Base-by-base conservation (phyloP, 2,113 vertebrate genomes). In the Amblyopsis rosae region DNA sequence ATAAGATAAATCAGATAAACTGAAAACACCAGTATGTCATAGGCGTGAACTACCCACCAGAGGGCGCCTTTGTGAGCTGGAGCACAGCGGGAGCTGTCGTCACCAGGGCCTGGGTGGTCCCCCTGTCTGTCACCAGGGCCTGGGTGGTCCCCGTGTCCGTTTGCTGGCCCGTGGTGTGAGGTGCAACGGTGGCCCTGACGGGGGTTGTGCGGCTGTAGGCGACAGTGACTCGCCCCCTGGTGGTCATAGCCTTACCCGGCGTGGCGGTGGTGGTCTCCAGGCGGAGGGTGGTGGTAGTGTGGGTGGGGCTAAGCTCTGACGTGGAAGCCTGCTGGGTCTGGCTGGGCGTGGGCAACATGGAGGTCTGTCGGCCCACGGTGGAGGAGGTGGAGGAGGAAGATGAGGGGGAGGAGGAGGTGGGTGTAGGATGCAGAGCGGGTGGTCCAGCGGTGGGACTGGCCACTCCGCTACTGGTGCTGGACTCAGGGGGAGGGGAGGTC, bases 231-330 rank as follows among this genome's bases (percentile, higher is more conserved):
- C 55, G 68, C 12, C 51, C 35, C 15, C 55, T 62, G 1, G 60
- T 65, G n/a, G 75, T 45, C 0, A 83, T 85, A 50, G 84, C 83
- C 54, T 60, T 59, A n/a, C 62, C 77, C 12, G 57, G 66, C 13
- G 83, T 61, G 66, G 66, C 67, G 0, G 87, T 77, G 75, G 82
- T 91, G 1, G 86, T 86, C 60, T 90, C 85, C 6, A 59, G 64
- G 73, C 59, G 82, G 48, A 71, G 33, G 12, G 35, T 41, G 15
- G 84, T 85, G 76, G 84, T 74, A 45, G 59, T 7, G 0, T 79
- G 50, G 4, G 87, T 84, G 9, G 87, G 74, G 33, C 16, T 9
- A 5, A 26, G 65, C 11, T 1, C 26, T 11, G 47, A n/a, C 6
- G 80, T 76, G 0, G 74, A 69, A 26, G 86, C 74, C 10, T 75